Evolutionary conservation across 2,888 invertebrate species (phyloP).

Genomic region (Sesia apiformis): DNA sequence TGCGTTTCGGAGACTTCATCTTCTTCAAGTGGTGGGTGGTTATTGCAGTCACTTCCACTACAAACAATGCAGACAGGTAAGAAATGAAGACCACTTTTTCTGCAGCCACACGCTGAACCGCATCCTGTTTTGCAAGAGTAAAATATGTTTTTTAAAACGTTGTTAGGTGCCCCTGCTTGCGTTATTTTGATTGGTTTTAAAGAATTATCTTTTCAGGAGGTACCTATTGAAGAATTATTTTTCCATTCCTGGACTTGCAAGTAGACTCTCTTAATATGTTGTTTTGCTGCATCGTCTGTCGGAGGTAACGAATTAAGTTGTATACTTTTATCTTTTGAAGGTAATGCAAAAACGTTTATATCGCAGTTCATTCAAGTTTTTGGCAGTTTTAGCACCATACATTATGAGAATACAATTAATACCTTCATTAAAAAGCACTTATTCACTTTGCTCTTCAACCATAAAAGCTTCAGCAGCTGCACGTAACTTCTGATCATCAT

Average conservation of each 20-base stretch:
- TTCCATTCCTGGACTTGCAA: not conserved
- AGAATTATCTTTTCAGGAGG: slow-evolving; percentile 1
- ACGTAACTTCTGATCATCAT: slow-evolving; percentile 8
- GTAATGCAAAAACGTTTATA: slow-evolving; percentile 8
- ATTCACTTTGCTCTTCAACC: slow-evolving; percentile 10
- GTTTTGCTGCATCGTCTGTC: not conserved
- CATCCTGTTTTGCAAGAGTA: slow-evolving; percentile 9
- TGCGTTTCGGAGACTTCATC: too few relatives aligned
- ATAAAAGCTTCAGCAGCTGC: slow-evolving; percentile 9
- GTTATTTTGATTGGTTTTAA: slow-evolving; percentile 6
- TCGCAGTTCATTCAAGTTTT: slow-evolving; percentile 6
- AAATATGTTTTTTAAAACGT: slow-evolving; percentile 7
- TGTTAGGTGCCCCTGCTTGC: slow-evolving; percentile 4
- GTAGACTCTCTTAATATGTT: not conserved
- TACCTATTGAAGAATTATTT: not conserved
- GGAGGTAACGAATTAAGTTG: not conserved
- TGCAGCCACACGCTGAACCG: slow-evolving; percentile 9
- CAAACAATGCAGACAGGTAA: not conserved
- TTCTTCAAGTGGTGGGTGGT: too few relatives aligned
- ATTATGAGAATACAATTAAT: slow-evolving; percentile 9
- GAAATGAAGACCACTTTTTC: slow-evolving; percentile 7
- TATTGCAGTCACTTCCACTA: too few relatives aligned
- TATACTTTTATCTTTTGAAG: slow-evolving; percentile 3
- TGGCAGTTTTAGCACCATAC: slow-evolving; percentile 10
- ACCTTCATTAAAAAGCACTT: slow-evolving; percentile 10